phyloP scores from a whole-genome alignment of 2,113 vertebrate genomes.

The Channa maculata region DNA sequence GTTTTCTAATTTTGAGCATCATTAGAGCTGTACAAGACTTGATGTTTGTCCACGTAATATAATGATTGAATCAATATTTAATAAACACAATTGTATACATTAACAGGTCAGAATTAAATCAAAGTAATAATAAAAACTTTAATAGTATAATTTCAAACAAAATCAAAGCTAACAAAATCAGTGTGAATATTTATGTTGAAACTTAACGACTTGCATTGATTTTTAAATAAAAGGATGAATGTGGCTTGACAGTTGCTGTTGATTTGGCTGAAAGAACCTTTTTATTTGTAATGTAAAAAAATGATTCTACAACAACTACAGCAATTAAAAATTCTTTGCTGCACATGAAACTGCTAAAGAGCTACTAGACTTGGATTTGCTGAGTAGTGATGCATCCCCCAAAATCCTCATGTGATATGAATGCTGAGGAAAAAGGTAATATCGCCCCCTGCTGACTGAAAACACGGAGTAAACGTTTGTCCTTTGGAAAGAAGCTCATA shows the following conservation, averaged over 20 bases:
- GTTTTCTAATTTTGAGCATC: neutral
- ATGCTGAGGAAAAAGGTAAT: conserved; percentile 56
- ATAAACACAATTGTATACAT: conserved; percentile 5
- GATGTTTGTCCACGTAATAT: neutral
- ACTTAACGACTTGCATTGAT: conserved; percentile 10
- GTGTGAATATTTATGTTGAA: neutral
- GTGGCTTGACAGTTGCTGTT: conserved; percentile 25
- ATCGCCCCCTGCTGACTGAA: conserved; percentile 72
- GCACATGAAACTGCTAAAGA: conserved; percentile 9
- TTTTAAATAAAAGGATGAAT: conserved; percentile 4
- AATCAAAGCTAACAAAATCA: conserved; percentile 3
- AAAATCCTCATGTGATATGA: conserved; percentile 15
- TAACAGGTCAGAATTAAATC: neutral
- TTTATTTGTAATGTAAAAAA: conserved; percentile 9
- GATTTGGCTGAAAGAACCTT: conserved; percentile 14
- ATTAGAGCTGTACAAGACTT: neutral
- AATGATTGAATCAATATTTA: conserved; percentile 20
- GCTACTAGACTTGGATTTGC: conserved; percentile 6
- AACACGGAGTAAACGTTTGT: neutral
- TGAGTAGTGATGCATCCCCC: conserved; percentile 23
- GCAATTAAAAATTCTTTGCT: conserved; percentile 20
- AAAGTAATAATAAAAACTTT: neutral
- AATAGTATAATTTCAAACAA: conserved; percentile 10
- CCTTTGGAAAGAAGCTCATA: neutral
- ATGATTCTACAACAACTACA: neutral